Evolutionary conservation across 2,113 vertebrate species (phyloP), one percentile per base, ranked within the genome.

Genomic region (Marmota monax): DNA sequence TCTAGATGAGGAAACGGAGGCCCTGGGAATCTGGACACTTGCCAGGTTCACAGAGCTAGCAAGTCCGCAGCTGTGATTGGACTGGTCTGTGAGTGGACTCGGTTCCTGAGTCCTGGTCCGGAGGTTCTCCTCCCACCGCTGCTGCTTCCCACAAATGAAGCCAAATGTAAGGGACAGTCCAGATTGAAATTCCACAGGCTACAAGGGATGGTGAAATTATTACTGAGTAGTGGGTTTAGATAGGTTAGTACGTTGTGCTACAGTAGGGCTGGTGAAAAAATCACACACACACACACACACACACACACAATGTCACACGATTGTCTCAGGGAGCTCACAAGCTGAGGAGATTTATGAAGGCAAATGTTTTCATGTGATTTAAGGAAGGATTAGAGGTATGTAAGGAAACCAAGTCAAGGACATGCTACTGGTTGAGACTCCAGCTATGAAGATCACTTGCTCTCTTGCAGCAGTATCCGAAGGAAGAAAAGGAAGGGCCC

Each of bases 261-360:
- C 74, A 90, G 65, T 72, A 23, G 27, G 23, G 69, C 37, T 96
- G 83, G 74, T 42, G 17, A 95, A 89, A 93, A 93, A 45, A 73
- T 14, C 56, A 58, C 11, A 80, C 22, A 58, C 34, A 56, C 22
- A 37, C 12, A 48, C 53, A 56, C 10, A 56, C 34, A 56, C 32
- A 18, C 34, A 14, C 34, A 37, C 20, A 23, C 23, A 7, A 27
- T 23, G 2, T 97, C 56, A 51, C 61, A 69, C 84, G 87, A 97
- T 96, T 97, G 91, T 96, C 85, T 63, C 70, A 82, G 88, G 73
- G 65, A 95, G 70, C 53, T 97, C 74, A 63, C 91, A 73, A 73
- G 58, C 91, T n/a, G 56, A 76, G 73, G 78, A 92, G 79, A 89
- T 92, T 90, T 87, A 95, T 63, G 77, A 96, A 96, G 25, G 79